Conservation (phyloP, 2,113 vertebrate species). For the Plestiodon gilberti region DNA sequence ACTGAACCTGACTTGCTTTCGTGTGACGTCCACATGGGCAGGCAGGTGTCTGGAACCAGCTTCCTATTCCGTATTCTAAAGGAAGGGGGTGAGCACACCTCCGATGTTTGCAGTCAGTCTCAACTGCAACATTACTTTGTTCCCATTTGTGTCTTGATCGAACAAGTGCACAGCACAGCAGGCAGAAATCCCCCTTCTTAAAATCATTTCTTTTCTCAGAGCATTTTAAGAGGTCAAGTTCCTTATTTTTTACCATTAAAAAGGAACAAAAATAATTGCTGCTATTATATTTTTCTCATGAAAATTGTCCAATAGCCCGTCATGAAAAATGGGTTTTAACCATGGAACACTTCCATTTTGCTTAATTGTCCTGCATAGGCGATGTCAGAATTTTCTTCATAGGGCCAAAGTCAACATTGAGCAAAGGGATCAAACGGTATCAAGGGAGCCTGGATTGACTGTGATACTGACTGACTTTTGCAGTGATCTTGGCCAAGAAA, state of each 20-base stretch:
- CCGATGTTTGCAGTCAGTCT: neutral
- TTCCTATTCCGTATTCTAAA: neutral
- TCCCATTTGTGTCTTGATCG: neutral
- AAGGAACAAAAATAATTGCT: neutral
- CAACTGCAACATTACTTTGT: neutral
- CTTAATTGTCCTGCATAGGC: conserved; percentile 24
- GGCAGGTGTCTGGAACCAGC: no score
- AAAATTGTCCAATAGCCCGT: conserved; percentile 7
- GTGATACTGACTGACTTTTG: neutral
- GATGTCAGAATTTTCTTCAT: conserved; percentile 32
- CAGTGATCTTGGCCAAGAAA: conserved; percentile 2
- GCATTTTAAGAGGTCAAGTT: neutral
- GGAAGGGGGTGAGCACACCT: neutral
- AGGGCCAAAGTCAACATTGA: conserved; percentile 36
- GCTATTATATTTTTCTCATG: conserved; percentile 12
- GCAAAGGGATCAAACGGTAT: conserved; percentile 15
- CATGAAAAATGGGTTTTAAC: neutral
- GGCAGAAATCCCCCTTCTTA: neutral
- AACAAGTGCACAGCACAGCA: neutral
- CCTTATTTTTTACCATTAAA: neutral
- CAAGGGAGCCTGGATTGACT: conserved; percentile 41
- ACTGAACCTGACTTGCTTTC: no score
- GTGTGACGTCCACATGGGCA: no score
- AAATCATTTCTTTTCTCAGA: neutral
- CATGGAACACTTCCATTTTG: conserved; percentile 15